These are phyloP conservation scores for Solen grandis DNA, from an alignment of 1,140 invertebrate species.

Conservation along the genomic window DNA sequence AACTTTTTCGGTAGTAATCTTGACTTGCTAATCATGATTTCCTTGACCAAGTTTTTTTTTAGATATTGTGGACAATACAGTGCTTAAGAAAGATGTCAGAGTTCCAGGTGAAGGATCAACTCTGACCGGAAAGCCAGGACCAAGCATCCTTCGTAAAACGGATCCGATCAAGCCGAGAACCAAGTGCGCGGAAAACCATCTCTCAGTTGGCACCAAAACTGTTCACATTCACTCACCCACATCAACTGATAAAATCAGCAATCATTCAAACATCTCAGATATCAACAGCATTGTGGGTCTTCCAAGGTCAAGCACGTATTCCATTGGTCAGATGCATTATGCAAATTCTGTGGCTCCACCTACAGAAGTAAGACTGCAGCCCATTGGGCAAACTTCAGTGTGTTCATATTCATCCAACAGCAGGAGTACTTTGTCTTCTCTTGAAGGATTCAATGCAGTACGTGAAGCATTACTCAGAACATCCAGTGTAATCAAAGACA, in stretches of 20 bases:
- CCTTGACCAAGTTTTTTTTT: too few relatives aligned
- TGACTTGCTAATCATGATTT: too few relatives aligned
- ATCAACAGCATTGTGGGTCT: too few relatives aligned
- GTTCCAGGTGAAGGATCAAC: too few relatives aligned
- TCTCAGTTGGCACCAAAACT: neutral
- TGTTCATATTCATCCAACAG: neutral
- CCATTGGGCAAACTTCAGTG: neutral
- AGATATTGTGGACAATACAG: slow-evolving; percentile 48
- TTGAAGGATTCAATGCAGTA: slow-evolving; percentile 30
- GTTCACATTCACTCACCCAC: slow-evolving; percentile 38
- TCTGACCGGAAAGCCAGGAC: slow-evolving; percentile 8
- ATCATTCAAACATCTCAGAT: neutral
- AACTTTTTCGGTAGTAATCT: too few relatives aligned
- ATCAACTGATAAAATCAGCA: neutral
- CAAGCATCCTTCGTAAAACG: slow-evolving; percentile 12
- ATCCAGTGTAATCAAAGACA: slow-evolving; percentile 37
- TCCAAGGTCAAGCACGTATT: too few relatives aligned
- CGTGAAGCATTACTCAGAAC: slow-evolving; percentile 33
- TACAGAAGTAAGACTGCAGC: slow-evolving; percentile 8
- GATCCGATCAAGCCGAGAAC: neutral
- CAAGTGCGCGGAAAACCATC: neutral
- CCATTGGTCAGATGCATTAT: too few relatives aligned
- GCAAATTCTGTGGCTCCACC: neutral
- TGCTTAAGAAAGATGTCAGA: slow-evolving; percentile 16
- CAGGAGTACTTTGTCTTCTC: neutral